Conservation (phyloP, 2,888 invertebrate species). For the Cephalotes varians region DNA sequence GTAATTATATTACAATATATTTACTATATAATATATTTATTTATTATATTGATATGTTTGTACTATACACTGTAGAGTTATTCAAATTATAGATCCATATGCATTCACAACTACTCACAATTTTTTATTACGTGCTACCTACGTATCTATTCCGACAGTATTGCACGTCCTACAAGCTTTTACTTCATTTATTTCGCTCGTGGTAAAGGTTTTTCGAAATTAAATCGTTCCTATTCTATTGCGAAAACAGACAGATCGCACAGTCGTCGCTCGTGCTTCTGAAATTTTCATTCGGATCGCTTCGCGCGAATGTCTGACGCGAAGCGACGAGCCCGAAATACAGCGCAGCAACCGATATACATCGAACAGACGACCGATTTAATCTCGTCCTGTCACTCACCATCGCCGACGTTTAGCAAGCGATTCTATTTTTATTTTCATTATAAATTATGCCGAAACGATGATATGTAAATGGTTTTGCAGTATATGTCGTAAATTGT, state of each 20-base stretch:
- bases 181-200: background rate
- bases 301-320: constrained; percentile 21
- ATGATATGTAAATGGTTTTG: background rate
- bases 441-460: constrained; percentile 21
- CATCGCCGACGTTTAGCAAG: constrained; percentile 18
- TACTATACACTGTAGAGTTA: background rate
- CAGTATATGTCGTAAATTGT: background rate
- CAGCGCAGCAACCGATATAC: constrained; percentile 11
- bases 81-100: background rate
- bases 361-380: constrained; percentile 33
- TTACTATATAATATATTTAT: background rate
- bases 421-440: constrained; percentile 39
- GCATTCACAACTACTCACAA: background rate
- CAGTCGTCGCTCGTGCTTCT: background rate
- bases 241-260: background rate
- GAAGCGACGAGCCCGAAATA: constrained; percentile 13
- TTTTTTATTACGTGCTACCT: background rate
- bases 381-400: constrained; percentile 10
- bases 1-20: background rate
- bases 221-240: background rate
- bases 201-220: constrained; percentile 6
- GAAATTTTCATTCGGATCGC: constrained; percentile 39
- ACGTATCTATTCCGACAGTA: background rate
- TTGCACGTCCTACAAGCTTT: background rate
- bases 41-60: background rate